phyloP scores from a whole-genome alignment of 1,140 invertebrate genomes.

The Drosophila serrata region DNA sequence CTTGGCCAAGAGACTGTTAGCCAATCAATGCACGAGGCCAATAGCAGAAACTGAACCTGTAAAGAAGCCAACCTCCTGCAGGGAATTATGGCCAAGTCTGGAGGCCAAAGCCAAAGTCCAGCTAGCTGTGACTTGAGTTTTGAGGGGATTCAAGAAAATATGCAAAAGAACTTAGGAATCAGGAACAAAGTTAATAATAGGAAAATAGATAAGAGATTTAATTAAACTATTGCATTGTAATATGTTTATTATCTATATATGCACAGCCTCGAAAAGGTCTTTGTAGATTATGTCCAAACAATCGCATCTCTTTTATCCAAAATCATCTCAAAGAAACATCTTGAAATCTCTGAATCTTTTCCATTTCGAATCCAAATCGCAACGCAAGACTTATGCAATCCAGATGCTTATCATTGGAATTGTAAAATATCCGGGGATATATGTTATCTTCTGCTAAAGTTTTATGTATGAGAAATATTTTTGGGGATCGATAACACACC shows the following conservation, averaged over 20 bases:
- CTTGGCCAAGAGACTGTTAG: slow-evolving; percentile 29
- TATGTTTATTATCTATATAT: too few species aligned
- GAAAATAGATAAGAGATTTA: too few species aligned
- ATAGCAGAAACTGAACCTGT: slow-evolving; percentile 65
- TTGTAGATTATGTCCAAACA: too few species aligned
- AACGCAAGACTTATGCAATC: slow-evolving; percentile 28
- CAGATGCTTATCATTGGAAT: slow-evolving; percentile 44
- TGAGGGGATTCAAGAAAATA: too few species aligned
- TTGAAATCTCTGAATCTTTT: neutral
- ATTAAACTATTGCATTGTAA: too few species aligned
- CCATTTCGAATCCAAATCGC: neutral
- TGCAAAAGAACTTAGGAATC: too few species aligned
- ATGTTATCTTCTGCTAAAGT: neutral
- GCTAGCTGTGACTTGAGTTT: neutral
- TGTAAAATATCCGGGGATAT: slow-evolving; percentile 24
- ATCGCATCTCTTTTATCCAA: slow-evolving; percentile 19
- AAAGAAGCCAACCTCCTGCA: slow-evolving; percentile 35
- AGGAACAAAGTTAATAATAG: too few species aligned
- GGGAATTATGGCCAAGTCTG: neutral
- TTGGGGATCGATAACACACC: slow-evolving; percentile 36
- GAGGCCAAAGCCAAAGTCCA: neutral
- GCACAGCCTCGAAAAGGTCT: too few species aligned
- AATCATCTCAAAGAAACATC: slow-evolving; percentile 2
- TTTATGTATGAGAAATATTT: slow-evolving; percentile 61
- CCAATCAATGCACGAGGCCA: slow-evolving; percentile 36